Percentiles rank a stretch among this genome's conserved stretches.
Conservation (phyloP, 2,888 invertebrate species). For the Crematogaster levior region DNA sequence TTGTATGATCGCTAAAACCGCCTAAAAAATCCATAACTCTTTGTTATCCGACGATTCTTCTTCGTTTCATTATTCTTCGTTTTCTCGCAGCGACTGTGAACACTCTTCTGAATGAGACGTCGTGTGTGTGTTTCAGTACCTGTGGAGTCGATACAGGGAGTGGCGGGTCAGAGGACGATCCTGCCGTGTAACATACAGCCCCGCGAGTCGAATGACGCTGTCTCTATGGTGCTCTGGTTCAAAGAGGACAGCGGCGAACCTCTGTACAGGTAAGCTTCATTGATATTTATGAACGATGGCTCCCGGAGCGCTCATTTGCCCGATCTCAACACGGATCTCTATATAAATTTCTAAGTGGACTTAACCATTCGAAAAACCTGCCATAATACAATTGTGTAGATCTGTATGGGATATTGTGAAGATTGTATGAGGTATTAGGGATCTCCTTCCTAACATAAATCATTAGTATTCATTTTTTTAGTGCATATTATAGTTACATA, state of each 20-base stretch:
- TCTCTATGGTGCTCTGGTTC: constrained; percentile 97
- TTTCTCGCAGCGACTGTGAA: constrained; percentile 3
- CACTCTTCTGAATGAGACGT: constrained; percentile 35
- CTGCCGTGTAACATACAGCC: constrained; percentile 96
- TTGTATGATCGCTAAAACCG: constrained; percentile 94
- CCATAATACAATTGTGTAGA: background rate
- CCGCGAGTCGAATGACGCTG: constrained; percentile 92
- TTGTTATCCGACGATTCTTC: constrained; percentile 20
- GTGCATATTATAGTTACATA: background rate
- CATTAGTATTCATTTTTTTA: background rate
- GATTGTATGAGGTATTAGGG: background rate
- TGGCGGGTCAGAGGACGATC: constrained; percentile 93
- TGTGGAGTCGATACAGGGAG: constrained; percentile 93
- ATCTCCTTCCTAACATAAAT: background rate
- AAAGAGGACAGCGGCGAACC: constrained; percentile 93
- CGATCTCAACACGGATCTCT: constrained; percentile 9
- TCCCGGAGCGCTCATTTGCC: constrained; percentile 42
- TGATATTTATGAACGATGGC: constrained; percentile 57
- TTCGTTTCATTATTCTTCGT: constrained; percentile 32
- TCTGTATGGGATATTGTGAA: no score
- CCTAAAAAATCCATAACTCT: constrained; percentile 80
- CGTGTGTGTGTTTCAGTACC: constrained; percentile 89
- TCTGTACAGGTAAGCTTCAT: constrained; percentile 89
- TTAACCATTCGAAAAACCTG: constrained; percentile 22
- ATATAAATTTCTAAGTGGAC: constrained; percentile 35